Percentiles rank a stretch among this genome's conserved stretches.
These are phyloP conservation scores for Halocynthia roretzi DNA, from an alignment of 23 tunicate species.

Conservation along the genomic window DNA sequence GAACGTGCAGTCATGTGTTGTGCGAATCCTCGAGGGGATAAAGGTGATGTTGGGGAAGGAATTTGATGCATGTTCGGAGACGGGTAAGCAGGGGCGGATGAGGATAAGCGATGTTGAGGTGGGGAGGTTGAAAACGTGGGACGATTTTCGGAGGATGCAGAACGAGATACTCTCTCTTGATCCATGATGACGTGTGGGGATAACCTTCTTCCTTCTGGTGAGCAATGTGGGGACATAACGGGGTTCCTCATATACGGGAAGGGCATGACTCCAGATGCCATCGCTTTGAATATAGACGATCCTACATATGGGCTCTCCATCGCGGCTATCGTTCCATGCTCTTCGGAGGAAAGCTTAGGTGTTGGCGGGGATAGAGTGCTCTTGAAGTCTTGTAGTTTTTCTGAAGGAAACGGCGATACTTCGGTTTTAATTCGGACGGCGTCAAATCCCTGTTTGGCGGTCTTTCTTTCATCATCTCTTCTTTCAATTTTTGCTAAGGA, in stretches of 20 bases:
- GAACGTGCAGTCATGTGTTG: background rate
- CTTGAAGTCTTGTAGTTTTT: background rate
- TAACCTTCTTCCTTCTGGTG: too few species aligned
- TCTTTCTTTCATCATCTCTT: too few species aligned
- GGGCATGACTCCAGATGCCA: slow-evolving; percentile 27
- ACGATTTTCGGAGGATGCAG: too few species aligned
- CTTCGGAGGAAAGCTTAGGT: background rate
- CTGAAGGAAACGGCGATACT: slow-evolving; percentile 13
- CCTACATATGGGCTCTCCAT: background rate
- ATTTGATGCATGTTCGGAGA: background rate
- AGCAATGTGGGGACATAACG: too few species aligned
- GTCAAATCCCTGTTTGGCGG: too few species aligned
- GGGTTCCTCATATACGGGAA: slow-evolving; percentile 18
- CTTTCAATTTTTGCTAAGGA: too few species aligned
- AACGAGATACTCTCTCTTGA: too few species aligned
- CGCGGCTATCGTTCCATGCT: background rate
- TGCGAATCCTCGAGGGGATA: background rate
- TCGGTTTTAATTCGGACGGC: background rate
- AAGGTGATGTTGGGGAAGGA: slow-evolving; percentile 21
- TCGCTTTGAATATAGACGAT: background rate
- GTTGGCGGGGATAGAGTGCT: background rate
- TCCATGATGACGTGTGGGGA: too few species aligned
- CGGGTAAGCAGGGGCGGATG: background rate
- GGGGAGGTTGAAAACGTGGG: slow-evolving; percentile 1
- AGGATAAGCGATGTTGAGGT: slow-evolving; percentile 28